Evolutionary conservation across 2,888 invertebrate species (phyloP).

Genomic region (Phortica magna): DNA sequence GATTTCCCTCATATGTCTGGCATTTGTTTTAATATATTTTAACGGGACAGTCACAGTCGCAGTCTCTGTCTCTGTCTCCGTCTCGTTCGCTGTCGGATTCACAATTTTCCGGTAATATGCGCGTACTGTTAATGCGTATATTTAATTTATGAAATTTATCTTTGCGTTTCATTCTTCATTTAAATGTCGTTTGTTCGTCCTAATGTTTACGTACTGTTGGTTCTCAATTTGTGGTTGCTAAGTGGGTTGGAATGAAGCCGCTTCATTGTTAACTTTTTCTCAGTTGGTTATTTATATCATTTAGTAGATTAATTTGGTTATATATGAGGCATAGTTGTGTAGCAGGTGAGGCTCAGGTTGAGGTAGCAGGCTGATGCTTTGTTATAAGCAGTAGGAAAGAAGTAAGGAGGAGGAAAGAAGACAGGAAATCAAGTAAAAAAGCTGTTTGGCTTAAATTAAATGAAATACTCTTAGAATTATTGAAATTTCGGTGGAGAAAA

Average conservation of each 20-base stretch:
- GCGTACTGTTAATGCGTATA: constrained; percentile 61
- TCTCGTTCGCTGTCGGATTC: too few relatives aligned
- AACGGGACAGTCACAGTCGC: constrained; percentile 53
- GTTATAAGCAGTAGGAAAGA: too few relatives aligned
- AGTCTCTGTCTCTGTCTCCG: too few relatives aligned
- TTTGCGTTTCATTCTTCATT: constrained; percentile 34
- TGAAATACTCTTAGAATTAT: too few relatives aligned
- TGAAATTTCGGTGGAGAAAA: too few relatives aligned
- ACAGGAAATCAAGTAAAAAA: too few relatives aligned
- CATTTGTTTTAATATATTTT: constrained; percentile 29
- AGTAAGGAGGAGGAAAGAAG: too few relatives aligned
- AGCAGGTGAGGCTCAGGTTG: too few relatives aligned
- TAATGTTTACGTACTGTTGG: background rate
- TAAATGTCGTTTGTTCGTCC: background rate
- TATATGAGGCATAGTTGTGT: background rate
- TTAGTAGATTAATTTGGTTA: constrained; percentile 20
- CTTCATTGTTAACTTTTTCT: background rate
- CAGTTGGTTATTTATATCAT: constrained; percentile 13
- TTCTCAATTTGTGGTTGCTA: constrained; percentile 30
- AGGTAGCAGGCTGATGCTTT: too few relatives aligned
- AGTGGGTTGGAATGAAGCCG: constrained; percentile 7
- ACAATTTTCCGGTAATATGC: constrained; percentile 68
- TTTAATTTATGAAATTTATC: constrained; percentile 77
- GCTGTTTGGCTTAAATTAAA: too few relatives aligned
- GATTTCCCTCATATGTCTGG: constrained; percentile 30